A percentile compares a stretch with the other conserved stretches of the same genome.
phyloP scores from a whole-genome alignment of 2,797 vertebrate species.

The Rhabdomys pumilio region DNA sequence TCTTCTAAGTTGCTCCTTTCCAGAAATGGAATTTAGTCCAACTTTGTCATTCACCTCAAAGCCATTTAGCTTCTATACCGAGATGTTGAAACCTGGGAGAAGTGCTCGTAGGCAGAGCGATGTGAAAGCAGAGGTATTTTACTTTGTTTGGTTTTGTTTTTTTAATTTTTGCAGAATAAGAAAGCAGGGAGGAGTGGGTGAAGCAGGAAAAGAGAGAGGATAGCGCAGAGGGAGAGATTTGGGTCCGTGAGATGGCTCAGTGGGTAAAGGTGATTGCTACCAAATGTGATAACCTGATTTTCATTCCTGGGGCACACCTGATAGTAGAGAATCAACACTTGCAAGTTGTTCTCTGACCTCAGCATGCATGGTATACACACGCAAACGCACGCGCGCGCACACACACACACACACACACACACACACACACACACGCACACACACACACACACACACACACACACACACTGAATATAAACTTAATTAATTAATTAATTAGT shows the following conservation, averaged over 20 bases:
- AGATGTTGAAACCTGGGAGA: background rate
- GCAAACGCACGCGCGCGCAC: too few species aligned
- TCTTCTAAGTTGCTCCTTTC: background rate
- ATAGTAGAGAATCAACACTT: background rate
- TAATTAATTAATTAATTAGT: background rate
- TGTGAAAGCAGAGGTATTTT: background rate
- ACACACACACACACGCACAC: background rate
- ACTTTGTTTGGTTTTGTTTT: background rate
- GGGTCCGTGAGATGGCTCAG: background rate
- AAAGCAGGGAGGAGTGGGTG: background rate
- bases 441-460: background rate
- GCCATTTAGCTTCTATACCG: background rate
- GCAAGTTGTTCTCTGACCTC: background rate
- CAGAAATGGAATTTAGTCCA: slow-evolving; percentile 1
- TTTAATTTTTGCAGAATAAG: slow-evolving; percentile 7
- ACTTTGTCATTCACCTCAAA: background rate
- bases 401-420: background rate
- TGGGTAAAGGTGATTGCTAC: background rate
- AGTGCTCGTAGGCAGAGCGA: background rate
- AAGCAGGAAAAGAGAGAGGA: background rate
- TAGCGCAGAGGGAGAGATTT: background rate
- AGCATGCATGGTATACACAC: background rate
- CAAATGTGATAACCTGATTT: background rate
- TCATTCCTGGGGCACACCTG: background rate
- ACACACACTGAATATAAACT: background rate